Evolutionary conservation across 1,140 invertebrate genomes (phyloP), one percentile per base, ranked within the genome.

Genomic region (Drosophila triauraria): DNA sequence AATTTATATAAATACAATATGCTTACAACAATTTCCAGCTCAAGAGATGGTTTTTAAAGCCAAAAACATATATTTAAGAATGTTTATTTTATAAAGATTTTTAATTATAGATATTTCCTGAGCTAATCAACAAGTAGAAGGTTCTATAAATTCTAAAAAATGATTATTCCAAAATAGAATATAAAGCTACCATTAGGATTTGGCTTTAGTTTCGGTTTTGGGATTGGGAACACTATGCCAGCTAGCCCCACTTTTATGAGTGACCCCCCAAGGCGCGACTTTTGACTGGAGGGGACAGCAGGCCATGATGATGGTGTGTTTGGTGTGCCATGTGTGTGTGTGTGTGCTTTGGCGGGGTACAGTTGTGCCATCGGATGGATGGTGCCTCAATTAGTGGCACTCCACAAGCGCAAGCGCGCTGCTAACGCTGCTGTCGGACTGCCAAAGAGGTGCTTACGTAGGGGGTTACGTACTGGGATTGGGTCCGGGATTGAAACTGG

Each of bases 301-400:
- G 20, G n/a, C 35, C 13, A 4, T 51, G 44, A 35, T 35, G 32
- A 9, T 20, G 44, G 32, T 8, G 15, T 40, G 32, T 38, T 30
- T 60, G 25, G n/a, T 32, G 17, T 27, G 47, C 15, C 1, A n/a
- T 20, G 25, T 30, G 30, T 61, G 59, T 20, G 74, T 53, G 32
- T 54, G 53, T 25, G 53, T 40, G 53, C 62, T 78, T 51, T 35
- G 32, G 63, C 42, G 42, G 67, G 48, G 78, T 80, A 78, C 78
- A 85, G 82, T 81, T 85, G 78, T 65, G 80, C 62, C 59, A 58
- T 53, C 59, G 42, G 82, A 71, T 81, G 82, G 82, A 48, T 86
- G 82, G 51, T 86, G 82, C 79, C 82, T 86, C 82, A 86, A 86
- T 86, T 86, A 86, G 82, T 86, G 82, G 82, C 82, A 86, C 75